phyloP scores from a whole-genome alignment of 1,140 invertebrate species.

The Cheumatopsyche charites region DNA sequence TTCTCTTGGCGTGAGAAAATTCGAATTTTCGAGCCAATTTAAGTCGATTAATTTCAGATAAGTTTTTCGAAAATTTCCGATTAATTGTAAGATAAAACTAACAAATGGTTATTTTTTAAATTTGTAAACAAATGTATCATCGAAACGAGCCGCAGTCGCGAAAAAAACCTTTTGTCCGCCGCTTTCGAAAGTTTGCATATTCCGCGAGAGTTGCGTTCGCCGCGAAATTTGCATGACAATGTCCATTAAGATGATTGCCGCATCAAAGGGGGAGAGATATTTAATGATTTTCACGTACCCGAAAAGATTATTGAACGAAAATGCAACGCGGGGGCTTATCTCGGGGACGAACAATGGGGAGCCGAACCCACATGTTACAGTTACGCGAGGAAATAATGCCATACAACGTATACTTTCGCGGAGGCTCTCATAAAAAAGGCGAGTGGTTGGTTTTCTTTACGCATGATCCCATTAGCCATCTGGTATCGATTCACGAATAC shows the following conservation, averaged over 20 bases:
- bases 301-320: slow-evolving; percentile 4
- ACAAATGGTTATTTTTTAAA: too few relatives aligned
- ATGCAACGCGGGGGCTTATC: slow-evolving; percentile 21
- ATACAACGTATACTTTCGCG: slow-evolving; percentile 30
- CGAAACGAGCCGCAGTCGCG: too few relatives aligned
- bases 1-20: too few relatives aligned
- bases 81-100: too few relatives aligned
- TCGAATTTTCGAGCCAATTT: too few relatives aligned
- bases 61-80: too few relatives aligned
- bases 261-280: not conserved
- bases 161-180: too few relatives aligned
- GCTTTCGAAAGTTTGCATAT: too few relatives aligned
- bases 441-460: slow-evolving; percentile 19
- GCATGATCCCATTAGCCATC: slow-evolving; percentile 31
- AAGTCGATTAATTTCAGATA: too few relatives aligned
- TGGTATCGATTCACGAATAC: slow-evolving; percentile 33
- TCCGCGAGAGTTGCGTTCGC: not conserved
- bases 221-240: slow-evolving; percentile 12
- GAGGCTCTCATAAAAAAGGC: slow-evolving; percentile 19
- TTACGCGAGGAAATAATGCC: slow-evolving; percentile 34
- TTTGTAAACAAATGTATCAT: too few relatives aligned
- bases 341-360: slow-evolving; percentile 26
- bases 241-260: slow-evolving; percentile 1
- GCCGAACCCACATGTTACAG: slow-evolving; percentile 34
- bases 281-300: not conserved